Evolutionary conservation across 2,797 vertebrate species (phyloP), one percentile per base, ranked within the genome.

Genomic region (Staurois parvus): DNA sequence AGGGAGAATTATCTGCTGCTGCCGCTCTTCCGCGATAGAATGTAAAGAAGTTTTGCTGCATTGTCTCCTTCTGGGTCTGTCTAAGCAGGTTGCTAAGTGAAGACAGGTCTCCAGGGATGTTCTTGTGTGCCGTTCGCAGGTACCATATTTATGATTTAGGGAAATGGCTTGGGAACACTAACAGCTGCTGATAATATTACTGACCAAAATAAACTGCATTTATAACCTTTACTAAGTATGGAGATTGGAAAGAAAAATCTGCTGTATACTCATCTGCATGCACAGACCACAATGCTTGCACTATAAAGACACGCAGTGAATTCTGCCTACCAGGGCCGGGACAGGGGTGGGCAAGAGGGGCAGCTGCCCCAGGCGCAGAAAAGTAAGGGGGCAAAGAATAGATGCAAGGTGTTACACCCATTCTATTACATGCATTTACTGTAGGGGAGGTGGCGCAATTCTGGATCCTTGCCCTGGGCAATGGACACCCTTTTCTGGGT

Each of bases 181-280:
- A 92, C 92, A 93, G 92, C 92, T 94, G 91, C 90, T 94, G 78
- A 82, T 10, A 85, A 87, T 90, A 90, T 88, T 89, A 92, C 88
- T 91, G 88, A 94, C 91, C 92, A 91, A 90, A 66, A 91, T 88
- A 92, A 90, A 93, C 92, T 91, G 91, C 90, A 89, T 76, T 89
- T 92, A 87, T 0, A 86, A 79, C 76, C 72, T 81, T 81, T 42
- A 69, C n/a, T 26, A 26, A 66, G 52, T 6, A 56, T 56, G 52
- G 52, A 56, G 21, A 56, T 56, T 7, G 21, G 0, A 59, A 59
- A 59, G 4, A 17, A 7, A 59, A 24, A 59, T 59, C 5, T n/a
- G 2, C 11, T 24, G 3, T 59, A 59, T 24, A 24, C 6, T 24
- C 15, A 59, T 59, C 21, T 59, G 52, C 52, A 59, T 59, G 21